Evolutionary conservation across 1,140 invertebrate species (phyloP).

Genomic region (Chelonus insularis): DNA sequence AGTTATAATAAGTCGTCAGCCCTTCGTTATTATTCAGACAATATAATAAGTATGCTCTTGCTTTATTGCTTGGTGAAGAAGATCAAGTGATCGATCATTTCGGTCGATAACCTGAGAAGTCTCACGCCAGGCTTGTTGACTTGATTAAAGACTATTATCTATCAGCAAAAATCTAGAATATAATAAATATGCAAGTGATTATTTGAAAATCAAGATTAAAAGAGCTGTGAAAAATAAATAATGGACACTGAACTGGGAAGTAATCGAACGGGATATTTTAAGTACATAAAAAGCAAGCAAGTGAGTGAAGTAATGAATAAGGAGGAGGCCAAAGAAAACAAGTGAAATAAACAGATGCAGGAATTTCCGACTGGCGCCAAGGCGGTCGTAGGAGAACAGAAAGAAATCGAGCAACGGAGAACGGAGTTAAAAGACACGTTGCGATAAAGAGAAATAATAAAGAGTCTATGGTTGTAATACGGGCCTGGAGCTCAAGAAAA

Average conservation of each 20-base stretch:
- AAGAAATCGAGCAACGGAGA: constrained; percentile 24
- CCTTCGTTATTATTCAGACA: constrained; percentile 9
- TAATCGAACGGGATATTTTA: not conserved
- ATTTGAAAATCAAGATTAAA: not conserved
- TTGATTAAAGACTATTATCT: constrained; percentile 13
- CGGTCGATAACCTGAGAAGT: constrained; percentile 18
- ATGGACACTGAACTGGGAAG: not conserved
- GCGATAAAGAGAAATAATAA: constrained; percentile 26
- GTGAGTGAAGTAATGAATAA: constrained; percentile 35
- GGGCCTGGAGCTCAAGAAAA: not conserved
- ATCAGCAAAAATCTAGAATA: not conserved
- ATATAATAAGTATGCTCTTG: not conserved
- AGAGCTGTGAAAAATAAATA: not conserved
- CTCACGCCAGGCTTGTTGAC: not conserved
- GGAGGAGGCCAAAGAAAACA: constrained; percentile 19
- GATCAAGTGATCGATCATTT: not conserved
- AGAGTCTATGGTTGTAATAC: constrained; percentile 8
- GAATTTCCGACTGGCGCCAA: constrained; percentile 53
- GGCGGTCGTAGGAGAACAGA: constrained; percentile 28
- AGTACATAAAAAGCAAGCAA: constrained; percentile 23
- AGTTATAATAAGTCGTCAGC: not conserved
- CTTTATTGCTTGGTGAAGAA: not conserved
- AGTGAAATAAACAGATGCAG: constrained; percentile 51
- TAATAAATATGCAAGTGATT: not conserved
- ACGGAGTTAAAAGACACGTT: not conserved